Percentiles rank a stretch among this genome's conserved stretches.
These are phyloP conservation scores for Apteryx owenii DNA, from an alignment of 2,113 vertebrate species.

Conservation along the genomic window DNA sequence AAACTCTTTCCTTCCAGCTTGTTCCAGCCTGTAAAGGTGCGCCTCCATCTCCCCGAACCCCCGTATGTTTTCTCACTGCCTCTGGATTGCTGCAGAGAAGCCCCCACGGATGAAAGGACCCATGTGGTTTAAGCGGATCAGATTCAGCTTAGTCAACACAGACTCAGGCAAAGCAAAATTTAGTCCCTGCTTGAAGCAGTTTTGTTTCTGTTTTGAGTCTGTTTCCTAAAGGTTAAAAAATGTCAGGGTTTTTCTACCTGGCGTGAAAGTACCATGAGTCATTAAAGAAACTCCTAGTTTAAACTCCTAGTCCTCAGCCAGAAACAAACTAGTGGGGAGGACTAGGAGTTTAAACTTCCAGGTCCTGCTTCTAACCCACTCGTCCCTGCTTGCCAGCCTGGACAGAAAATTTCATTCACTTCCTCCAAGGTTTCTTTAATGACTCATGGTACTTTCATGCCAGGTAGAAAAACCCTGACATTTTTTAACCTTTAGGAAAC, in stretches of 20 bases:
- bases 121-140: not conserved
- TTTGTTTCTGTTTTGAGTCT: not conserved
- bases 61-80: not conserved
- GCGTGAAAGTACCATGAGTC: not conserved
- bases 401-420: too few relatives aligned
- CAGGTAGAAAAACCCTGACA: not conserved
- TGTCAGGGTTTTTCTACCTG: not conserved
- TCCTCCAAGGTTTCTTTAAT: not conserved
- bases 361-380: too few relatives aligned
- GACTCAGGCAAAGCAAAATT: not conserved
- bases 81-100: not conserved
- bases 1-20: not conserved
- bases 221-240: slow-evolving; percentile 15
- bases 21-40: not conserved
- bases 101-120: not conserved
- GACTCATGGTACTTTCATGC: not conserved
- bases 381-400: too few relatives aligned
- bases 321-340: too few relatives aligned
- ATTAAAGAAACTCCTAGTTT: not conserved
- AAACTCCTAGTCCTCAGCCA: not conserved
- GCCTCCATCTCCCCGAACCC: not conserved
- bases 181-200: not conserved
- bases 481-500: slow-evolving; percentile 15
- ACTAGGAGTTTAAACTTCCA: too few relatives aligned
- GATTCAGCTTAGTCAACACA: not conserved